Evolutionary conservation across 1,140 invertebrate species (phyloP).

Genomic region (Drosophila kanapiae): DNA sequence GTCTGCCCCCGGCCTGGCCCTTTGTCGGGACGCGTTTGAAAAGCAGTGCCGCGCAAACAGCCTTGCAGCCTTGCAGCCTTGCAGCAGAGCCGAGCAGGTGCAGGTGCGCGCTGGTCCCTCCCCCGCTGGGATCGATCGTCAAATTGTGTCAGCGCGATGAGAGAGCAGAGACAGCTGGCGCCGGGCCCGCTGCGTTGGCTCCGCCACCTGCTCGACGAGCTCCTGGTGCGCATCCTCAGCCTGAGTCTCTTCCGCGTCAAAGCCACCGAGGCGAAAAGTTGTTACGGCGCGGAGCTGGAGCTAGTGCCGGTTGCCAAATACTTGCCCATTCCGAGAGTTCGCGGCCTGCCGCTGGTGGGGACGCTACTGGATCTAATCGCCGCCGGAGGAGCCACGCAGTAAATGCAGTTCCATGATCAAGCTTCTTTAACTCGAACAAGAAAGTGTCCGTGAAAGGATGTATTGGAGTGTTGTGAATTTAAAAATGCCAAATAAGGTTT

Average conservation of each 20-base stretch:
- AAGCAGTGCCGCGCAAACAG: constrained; percentile 4
- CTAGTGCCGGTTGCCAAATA: constrained; percentile 49
- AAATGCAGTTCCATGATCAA: constrained; percentile 32
- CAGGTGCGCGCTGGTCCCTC: constrained; percentile 12
- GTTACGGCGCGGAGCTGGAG: constrained; percentile 22
- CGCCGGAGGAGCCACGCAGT: constrained; percentile 86
- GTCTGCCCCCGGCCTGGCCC: constrained; percentile 57
- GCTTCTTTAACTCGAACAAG: not conserved
- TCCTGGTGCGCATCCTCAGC: constrained; percentile 35
- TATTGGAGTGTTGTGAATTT: not conserved
- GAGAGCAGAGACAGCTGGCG: constrained; percentile 32
- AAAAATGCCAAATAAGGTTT: not conserved
- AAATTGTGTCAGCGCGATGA: constrained; percentile 13
- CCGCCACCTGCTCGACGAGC: constrained; percentile 43
- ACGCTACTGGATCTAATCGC: constrained; percentile 86
- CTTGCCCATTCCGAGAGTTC: constrained; percentile 62
- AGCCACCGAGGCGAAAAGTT: not conserved
- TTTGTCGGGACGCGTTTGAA: constrained; percentile 47
- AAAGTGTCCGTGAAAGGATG: not conserved
- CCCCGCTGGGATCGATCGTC: constrained; percentile 34
- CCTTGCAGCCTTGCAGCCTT: constrained; percentile 3
- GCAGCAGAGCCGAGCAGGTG: constrained; percentile 13
- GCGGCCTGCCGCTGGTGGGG: constrained; percentile 87
- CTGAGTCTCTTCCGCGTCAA: constrained; percentile 23
- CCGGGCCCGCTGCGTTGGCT: constrained; percentile 39